Percentiles rank a stretch among this genome's conserved stretches.
phyloP scores from a whole-genome alignment of 2,888 invertebrate species.

The Carabus problematicus region DNA sequence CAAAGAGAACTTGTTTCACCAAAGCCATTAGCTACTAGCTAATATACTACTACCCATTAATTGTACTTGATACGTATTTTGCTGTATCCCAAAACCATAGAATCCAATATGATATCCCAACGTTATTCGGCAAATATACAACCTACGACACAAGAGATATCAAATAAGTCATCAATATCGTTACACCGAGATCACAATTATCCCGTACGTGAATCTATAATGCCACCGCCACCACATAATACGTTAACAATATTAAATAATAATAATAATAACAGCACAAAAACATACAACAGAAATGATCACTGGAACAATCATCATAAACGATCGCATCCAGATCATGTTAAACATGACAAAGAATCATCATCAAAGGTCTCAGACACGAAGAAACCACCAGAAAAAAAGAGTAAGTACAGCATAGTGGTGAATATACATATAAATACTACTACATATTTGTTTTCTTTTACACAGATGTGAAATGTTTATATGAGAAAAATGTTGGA shows the following conservation, averaged over 20 bases:
- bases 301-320: constrained; percentile 44
- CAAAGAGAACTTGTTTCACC: not conserved
- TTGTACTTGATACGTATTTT: not conserved
- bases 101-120: constrained; percentile 34
- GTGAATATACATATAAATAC: not conserved
- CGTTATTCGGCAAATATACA: constrained; percentile 25
- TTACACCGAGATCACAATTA: constrained; percentile 12
- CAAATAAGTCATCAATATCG: constrained; percentile 1
- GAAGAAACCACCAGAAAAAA: constrained; percentile 27
- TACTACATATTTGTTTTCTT: constrained; percentile 1
- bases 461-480: constrained; percentile 29
- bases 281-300: constrained; percentile 44
- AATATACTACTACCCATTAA: not conserved
- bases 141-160: not conserved
- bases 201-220: constrained; percentile 39
- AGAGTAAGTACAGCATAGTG: constrained; percentile 11
- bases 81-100: not conserved
- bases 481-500: constrained; percentile 27
- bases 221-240: constrained; percentile 50
- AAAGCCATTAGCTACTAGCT: not conserved
- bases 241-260: constrained; percentile 47
- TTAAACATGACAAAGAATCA: constrained; percentile 27
- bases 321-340: constrained; percentile 18
- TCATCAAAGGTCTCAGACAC: not conserved
- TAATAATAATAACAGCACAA: constrained; percentile 40